Conservation (phyloP, 2,888 invertebrate genomes). For the Phoenoteleia sp. region DNA sequence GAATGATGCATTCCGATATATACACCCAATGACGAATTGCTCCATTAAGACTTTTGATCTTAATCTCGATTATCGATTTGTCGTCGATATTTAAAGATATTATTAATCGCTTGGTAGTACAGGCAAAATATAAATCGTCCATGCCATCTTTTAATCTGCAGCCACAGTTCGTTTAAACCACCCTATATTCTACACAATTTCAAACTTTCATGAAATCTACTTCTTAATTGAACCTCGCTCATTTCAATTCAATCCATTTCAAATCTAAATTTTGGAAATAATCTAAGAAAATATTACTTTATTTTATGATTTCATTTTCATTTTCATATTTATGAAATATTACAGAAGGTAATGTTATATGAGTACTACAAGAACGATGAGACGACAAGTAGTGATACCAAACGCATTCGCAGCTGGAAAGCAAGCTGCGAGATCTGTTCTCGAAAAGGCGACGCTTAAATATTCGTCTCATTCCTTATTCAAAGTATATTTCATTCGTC, state of each 20-base stretch:
- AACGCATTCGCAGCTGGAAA: slow-evolving; percentile 17
- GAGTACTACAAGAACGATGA: slow-evolving; percentile 45
- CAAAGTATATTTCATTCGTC: slow-evolving; percentile 84
- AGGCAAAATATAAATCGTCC: not conserved
- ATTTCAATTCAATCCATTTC: too few relatives aligned
- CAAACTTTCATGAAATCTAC: not conserved
- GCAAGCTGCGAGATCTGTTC: slow-evolving; percentile 52
- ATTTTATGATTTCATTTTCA: too few relatives aligned
- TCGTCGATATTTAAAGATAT: not conserved
- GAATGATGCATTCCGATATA: slow-evolving; percentile 78
- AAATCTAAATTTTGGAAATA: too few relatives aligned
- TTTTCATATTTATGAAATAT: slow-evolving; percentile 37
- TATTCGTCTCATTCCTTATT: slow-evolving; percentile 84
- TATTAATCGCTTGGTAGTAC: not conserved
- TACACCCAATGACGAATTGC: slow-evolving; percentile 38
- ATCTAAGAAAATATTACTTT: too few relatives aligned
- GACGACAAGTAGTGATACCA: slow-evolving; percentile 54
- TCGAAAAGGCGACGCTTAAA: slow-evolving; percentile 77
- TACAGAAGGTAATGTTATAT: slow-evolving; percentile 16
- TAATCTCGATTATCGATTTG: slow-evolving; percentile 20
- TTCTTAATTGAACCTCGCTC: too few relatives aligned
- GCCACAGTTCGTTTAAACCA: too few relatives aligned
- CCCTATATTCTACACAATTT: too few relatives aligned
- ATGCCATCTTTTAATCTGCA: not conserved
- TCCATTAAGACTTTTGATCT: slow-evolving; percentile 48